Evolutionary conservation across 2,888 invertebrate species (phyloP).

Genomic region (Caenorhabditis japonica): DNA sequence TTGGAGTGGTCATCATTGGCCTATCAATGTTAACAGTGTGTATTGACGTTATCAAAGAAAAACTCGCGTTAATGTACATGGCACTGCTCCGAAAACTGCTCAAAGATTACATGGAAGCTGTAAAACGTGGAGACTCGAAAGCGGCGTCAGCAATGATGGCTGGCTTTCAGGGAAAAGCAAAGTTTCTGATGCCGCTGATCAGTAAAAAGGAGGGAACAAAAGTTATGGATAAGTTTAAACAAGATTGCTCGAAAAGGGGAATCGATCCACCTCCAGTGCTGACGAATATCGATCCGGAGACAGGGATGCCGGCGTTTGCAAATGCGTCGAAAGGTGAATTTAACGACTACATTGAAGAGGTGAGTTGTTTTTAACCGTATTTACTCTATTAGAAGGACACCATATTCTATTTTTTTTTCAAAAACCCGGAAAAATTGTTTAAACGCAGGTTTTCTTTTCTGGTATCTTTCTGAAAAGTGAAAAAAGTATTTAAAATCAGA

Average conservation of each 20-base stretch:
- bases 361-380: slow-evolving; percentile 13
- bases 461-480: no score
- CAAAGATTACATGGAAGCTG: slow-evolving; percentile 70
- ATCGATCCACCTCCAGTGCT: slow-evolving; percentile 70
- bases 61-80: slow-evolving; percentile 71
- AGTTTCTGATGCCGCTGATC: slow-evolving; percentile 73
- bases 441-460: no score
- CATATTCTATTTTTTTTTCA: not conserved
- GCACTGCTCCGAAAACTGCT: slow-evolving; percentile 68
- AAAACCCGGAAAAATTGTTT: no score
- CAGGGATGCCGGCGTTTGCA: slow-evolving; percentile 69
- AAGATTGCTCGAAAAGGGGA: slow-evolving; percentile 62
- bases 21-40: slow-evolving; percentile 74
- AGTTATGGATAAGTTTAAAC: slow-evolving; percentile 74
- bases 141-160: slow-evolving; percentile 72
- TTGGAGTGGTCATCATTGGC: slow-evolving; percentile 72
- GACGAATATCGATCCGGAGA: slow-evolving; percentile 73
- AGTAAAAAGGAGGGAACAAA: slow-evolving; percentile 72
- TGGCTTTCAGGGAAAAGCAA: slow-evolving; percentile 72
- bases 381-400: not conserved
- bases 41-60: slow-evolving; percentile 75
- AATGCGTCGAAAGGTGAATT: slow-evolving; percentile 62
- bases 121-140: slow-evolving; percentile 71
- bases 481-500: no score
- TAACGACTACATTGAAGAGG: slow-evolving; percentile 64